These are phyloP conservation scores for Clytia hemisphaerica DNA, from an alignment of 30 jellyfish, hydroid and myxozoan species.

Conservation along the genomic window DNA sequence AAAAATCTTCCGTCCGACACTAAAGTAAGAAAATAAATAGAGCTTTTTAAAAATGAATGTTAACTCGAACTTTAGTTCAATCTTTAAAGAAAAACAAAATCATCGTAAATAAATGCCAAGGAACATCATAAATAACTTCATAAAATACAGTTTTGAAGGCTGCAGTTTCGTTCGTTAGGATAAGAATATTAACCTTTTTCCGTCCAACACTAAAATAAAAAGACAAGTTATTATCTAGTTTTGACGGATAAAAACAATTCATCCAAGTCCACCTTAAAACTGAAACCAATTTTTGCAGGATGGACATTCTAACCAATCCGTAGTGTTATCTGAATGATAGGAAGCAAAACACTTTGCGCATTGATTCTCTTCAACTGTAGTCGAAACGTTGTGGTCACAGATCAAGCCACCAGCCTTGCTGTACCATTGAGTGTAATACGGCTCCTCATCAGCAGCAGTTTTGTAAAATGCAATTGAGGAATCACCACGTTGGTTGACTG, in stretches of 20 bases:
- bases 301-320: slow-evolving; percentile 11
- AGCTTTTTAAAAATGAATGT: neutral
- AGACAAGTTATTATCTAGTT: too few relatives aligned
- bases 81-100: neutral
- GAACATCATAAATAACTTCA: neutral
- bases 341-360: slow-evolving; percentile 1
- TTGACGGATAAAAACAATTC: too few relatives aligned
- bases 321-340: neutral
- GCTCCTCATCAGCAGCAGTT: slow-evolving; percentile 6
- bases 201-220: slow-evolving; percentile 14
- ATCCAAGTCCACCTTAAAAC: too few relatives aligned
- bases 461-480: slow-evolving; percentile 1
- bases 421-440: neutral
- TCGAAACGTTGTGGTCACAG: neutral
- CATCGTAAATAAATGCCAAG: neutral
- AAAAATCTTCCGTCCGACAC: slow-evolving; percentile 32
- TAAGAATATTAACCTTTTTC: neutral
- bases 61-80: neutral
- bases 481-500: neutral
- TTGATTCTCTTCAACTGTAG: neutral
- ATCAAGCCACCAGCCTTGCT: slow-evolving; percentile 6
- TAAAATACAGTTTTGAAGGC: neutral
- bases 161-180: neutral
- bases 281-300: slow-evolving; percentile 8
- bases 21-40: neutral